Base-by-base conservation (phyloP, 1,140 invertebrate species). In the Apis dorsata region DNA sequence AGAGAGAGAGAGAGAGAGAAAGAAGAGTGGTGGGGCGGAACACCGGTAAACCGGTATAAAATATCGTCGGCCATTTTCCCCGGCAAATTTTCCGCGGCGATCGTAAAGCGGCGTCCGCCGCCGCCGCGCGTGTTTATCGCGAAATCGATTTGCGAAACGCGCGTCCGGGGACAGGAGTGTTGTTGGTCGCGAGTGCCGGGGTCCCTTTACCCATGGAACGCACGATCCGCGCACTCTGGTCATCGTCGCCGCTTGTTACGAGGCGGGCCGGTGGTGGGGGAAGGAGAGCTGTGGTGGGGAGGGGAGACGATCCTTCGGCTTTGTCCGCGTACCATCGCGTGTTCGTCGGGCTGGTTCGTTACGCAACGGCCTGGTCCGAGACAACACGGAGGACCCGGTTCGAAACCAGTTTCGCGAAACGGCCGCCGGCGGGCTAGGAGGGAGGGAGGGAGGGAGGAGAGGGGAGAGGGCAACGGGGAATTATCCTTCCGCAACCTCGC, bases 401-500 rank as follows among this genome's bases (percentile, higher is more conserved):
- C 86, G 68, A 91, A 92, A 92, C 91, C 89, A 90, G 91, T 92
- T 92, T 92, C 83, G 49, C 70, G 78, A 86, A 88, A 63, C 85
- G 87, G 84, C 86, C 78, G 79, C 60, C 83, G 72, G 68, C 51
- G 73, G 49, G 77, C 72, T 76, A n/a, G n/a, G n/a, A n/a, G 17
- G 69, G 81, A 68, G 63, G 57, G 68, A 71, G 70, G 74, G 15
- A 59, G 21, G 15, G 66, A 83, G 68, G 72, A 53, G 66, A 81
- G 68, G 72, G 60, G 74, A 75, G 78, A 81, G 85, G 81, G 81
- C 80, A 60, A 84, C 73, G 72, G 89, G 90, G 89, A 91, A 90
- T 91, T 91, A 91, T 91, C 88, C 89, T 91, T 91, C 90, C 89
- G 90, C 87, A 91, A 91, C 83, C 79, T 90, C 81, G 84, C 65